Percentiles rank a stretch among this genome's conserved stretches.
Conservation (phyloP, 2,888 invertebrate species). For the Lasioglossum zephyrum region DNA sequence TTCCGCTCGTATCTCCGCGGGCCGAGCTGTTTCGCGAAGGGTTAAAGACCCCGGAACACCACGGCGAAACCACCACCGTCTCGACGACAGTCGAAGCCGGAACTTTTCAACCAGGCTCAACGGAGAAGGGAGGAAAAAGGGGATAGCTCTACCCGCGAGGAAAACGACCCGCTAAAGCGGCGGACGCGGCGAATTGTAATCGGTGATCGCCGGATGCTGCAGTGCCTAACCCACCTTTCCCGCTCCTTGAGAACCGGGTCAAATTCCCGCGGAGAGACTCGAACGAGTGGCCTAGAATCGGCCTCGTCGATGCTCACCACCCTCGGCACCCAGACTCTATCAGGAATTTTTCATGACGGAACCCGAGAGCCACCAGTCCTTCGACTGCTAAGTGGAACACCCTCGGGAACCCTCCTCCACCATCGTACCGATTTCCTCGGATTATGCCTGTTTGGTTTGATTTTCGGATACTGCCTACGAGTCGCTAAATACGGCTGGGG, state of each 20-base stretch:
- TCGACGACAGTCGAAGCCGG: background rate
- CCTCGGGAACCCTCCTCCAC: background rate
- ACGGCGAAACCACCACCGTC: background rate
- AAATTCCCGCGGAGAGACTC: slow-evolving; percentile 10
- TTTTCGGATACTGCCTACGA: background rate
- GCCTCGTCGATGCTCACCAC: slow-evolving; percentile 5
- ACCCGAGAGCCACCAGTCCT: background rate
- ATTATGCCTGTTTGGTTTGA: background rate
- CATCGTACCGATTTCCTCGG: background rate
- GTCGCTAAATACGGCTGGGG: background rate
- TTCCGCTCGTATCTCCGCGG: slow-evolving; percentile 45
- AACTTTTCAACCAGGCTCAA: background rate
- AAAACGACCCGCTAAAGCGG: background rate
- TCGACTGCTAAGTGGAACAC: background rate
- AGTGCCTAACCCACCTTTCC: background rate
- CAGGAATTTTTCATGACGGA: slow-evolving; percentile 12
- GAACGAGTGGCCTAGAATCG: slow-evolving; percentile 14
- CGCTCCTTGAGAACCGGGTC: background rate
- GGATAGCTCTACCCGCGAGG: background rate
- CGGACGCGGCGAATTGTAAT: slow-evolving; percentile 34
- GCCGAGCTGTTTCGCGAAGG: slow-evolving; percentile 35
- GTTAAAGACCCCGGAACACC: slow-evolving; percentile 49
- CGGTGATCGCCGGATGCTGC: slow-evolving; percentile 7
- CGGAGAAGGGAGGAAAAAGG: background rate
- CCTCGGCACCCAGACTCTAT: background rate